Base-by-base conservation (phyloP, 2,113 vertebrate genomes). In the Misgurnus mizolepis region DNA sequence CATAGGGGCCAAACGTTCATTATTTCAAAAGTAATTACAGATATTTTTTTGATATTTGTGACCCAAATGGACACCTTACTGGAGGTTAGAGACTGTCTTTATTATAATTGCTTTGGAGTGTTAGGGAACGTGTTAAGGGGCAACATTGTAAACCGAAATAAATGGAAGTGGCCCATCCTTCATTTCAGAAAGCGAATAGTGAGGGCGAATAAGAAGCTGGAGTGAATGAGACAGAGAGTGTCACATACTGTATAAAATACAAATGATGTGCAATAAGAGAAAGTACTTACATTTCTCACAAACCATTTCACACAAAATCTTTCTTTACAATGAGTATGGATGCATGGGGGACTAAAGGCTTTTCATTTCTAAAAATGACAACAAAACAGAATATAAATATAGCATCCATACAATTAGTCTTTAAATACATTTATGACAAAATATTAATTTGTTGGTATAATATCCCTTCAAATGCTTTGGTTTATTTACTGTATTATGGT, bases 21-120 rank as follows among this genome's bases (percentile, higher is more conserved):
- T 87, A 89, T 83, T 90, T 89, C 89, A 87, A 79, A 86, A 90
- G 85, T 91, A 92, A 92, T 91, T 91, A 91, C 83, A 68, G 84
- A 83, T 79, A 78, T 85, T 83, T 64, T 83, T 66, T 70, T 5
- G 27, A 22, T 80, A 70, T 82, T 83, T 81, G 78, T 80, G 78
- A 80, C 82, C 55, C 67, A 80, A 68, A 76, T 73, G 80, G 75
- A 82, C 78, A 79, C 74, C 22, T 82, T 67, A 80, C 67, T 39
- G 41, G 55, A 76, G 56, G 68, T 81, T 73, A 50, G 61, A 56
- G 53, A 41, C 55, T n/a, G 74, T 53, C 62, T 60, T 67, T 61
- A 58, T 62, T 67, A 65, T 78, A 81, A 78, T 73, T 84, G 68
- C 68, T 81, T 67, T 78, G 83, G 70, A 77, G 79, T 78, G 68